A percentile compares a stretch with the other conserved stretches of the same genome.
Conservation (phyloP, 2,113 vertebrate species). For the Peromyscus polionotus region DNA sequence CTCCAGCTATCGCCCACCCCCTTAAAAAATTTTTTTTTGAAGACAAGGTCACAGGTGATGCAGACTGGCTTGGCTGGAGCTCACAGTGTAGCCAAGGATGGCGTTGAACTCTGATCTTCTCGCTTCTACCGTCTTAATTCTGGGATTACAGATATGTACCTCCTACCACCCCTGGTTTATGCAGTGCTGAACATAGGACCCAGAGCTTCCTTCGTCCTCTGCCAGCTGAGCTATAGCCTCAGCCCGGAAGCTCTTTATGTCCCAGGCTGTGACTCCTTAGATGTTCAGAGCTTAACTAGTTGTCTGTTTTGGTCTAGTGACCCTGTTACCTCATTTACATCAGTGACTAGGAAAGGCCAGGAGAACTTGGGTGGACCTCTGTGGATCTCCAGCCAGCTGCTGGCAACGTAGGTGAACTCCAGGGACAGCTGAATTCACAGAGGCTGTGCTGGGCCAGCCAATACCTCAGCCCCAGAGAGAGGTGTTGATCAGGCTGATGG, state of each 20-base stretch:
- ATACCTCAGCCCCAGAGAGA: neutral
- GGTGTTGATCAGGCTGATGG: slow-evolving; percentile 41
- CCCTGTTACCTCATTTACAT: neutral
- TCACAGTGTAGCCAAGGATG: neutral
- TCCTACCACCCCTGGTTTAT: neutral
- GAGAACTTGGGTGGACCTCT: neutral
- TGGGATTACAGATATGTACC: neutral
- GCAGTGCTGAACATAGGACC: neutral
- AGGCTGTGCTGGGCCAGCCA: neutral
- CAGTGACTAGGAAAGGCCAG: neutral
- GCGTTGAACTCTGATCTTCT: neutral
- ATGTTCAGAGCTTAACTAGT: neutral
- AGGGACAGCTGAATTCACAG: slow-evolving; percentile 58
- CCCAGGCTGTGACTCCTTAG: neutral
- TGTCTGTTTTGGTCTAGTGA: neutral
- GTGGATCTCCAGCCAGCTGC: neutral
- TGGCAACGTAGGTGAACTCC: neutral
- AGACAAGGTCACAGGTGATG: neutral
- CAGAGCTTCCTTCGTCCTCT: neutral
- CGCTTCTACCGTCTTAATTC: neutral
- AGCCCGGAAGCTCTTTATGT: neutral
- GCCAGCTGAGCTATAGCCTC: neutral
- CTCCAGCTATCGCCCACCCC: neutral
- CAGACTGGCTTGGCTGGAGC: neutral
- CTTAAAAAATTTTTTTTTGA: neutral